phyloP scores from a whole-genome alignment of 2,888 invertebrate species.

The Lacanobia oleracea region DNA sequence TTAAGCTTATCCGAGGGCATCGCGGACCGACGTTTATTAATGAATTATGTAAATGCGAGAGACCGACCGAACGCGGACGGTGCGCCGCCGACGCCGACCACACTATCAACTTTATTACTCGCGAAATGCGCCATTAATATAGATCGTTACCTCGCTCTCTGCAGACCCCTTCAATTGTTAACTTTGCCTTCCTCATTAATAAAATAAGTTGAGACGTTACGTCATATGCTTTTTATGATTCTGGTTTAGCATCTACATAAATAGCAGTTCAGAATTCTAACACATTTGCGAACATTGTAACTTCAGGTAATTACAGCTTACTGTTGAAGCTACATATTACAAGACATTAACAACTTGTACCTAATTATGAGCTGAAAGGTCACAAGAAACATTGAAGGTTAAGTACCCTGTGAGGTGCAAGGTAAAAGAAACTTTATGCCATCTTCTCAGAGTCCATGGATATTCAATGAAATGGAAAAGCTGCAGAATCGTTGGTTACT shows the following conservation, averaged over 20 bases:
- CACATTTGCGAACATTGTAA: constrained; percentile 50
- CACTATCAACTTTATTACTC: constrained; percentile 80
- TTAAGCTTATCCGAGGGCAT: constrained; percentile 85
- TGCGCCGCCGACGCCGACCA: constrained; percentile 63
- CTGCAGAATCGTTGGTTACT: constrained; percentile 2
- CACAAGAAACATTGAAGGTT: constrained; percentile 51
- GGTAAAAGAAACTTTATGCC: constrained; percentile 29
- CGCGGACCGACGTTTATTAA: constrained; percentile 85
- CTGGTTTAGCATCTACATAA: constrained; percentile 36
- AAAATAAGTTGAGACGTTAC: constrained; percentile 46
- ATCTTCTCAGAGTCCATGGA: background rate
- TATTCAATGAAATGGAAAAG: background rate
- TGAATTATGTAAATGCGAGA: constrained; percentile 86
- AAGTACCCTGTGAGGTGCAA: constrained; percentile 12
- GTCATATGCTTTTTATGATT: constrained; percentile 42
- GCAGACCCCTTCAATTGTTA: constrained; percentile 60
- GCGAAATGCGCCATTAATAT: constrained; percentile 80
- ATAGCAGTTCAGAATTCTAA: constrained; percentile 38
- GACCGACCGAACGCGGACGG: constrained; percentile 64
- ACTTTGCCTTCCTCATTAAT: constrained; percentile 47
- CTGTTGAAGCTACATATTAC: constrained; percentile 48
- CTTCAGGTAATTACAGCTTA: constrained; percentile 41
- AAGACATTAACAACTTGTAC: constrained; percentile 59
- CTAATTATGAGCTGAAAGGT: constrained; percentile 55
- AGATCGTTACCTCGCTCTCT: constrained; percentile 62